phyloP scores from a whole-genome alignment of 2,888 invertebrate species.

The Clitarchus hookeri region DNA sequence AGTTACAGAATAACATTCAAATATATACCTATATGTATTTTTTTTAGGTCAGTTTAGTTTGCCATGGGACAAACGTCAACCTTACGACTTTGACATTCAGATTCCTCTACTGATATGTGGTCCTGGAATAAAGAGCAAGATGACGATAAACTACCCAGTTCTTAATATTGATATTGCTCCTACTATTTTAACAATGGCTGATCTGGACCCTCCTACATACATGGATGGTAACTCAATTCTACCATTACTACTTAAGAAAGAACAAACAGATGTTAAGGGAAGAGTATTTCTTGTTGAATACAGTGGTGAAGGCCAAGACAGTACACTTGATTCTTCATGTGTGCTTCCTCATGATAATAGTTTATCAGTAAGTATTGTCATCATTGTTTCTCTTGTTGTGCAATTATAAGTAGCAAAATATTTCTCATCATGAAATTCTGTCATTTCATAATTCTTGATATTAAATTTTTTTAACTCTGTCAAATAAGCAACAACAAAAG shows the following conservation, averaged over 20 bases:
- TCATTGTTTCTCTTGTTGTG: not conserved
- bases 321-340: slow-evolving; percentile 64
- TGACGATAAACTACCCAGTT: slow-evolving; percentile 61
- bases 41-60: slow-evolving; percentile 81
- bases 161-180: slow-evolving; percentile 83
- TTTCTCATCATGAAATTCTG: too few relatives aligned
- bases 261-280: slow-evolving; percentile 46
- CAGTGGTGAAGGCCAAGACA: slow-evolving; percentile 71
- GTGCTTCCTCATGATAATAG: slow-evolving; percentile 64
- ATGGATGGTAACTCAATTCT: slow-evolving; percentile 69
- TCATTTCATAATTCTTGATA: too few relatives aligned
- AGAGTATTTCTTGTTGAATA: slow-evolving; percentile 78
- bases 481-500: too few relatives aligned
- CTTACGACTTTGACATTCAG: slow-evolving; percentile 86
- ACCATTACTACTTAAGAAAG: slow-evolving; percentile 46
- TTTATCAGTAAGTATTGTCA: slow-evolving; percentile 61
- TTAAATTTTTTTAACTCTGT: too few relatives aligned
- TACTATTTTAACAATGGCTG: slow-evolving; percentile 77
- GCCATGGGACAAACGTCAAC: slow-evolving; percentile 87
- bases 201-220: slow-evolving; percentile 56
- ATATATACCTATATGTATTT: too few relatives aligned
- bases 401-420: too few relatives aligned
- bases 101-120: slow-evolving; percentile 83
- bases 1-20: too few relatives aligned
- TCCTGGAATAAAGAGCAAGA: slow-evolving; percentile 64